A percentile compares a stretch with the other conserved stretches of the same genome.
Conservation (phyloP, 2,888 invertebrate species). For the Drosophila diplacantha region DNA sequence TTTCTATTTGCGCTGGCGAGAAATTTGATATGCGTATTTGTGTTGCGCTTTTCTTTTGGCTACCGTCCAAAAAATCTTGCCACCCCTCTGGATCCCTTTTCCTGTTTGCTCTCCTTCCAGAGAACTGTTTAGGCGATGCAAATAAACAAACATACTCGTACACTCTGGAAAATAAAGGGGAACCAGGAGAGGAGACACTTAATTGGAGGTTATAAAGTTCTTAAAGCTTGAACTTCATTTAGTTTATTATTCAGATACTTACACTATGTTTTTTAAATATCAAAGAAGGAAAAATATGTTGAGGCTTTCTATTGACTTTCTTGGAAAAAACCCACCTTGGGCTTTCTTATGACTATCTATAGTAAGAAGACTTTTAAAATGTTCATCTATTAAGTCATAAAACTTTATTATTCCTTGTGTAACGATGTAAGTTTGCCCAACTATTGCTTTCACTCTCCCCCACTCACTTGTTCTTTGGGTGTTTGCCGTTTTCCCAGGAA, state of each 20-base stretch:
- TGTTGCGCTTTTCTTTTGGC: conserved; percentile 66
- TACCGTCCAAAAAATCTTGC: conserved; percentile 48
- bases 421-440: conserved; percentile 17
- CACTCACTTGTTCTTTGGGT: conserved; percentile 5
- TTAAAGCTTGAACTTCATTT: neutral
- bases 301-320: no score
- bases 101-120: conserved; percentile 21
- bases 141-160: conserved; percentile 64
- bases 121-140: conserved; percentile 61
- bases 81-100: conserved; percentile 6
- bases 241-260: neutral
- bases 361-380: no score
- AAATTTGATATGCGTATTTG: conserved; percentile 73
- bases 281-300: neutral
- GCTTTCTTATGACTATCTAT: no score
- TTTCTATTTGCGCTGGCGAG: conserved; percentile 37
- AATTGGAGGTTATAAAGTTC: neutral
- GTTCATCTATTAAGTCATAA: neutral
- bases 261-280: neutral
- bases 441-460: conserved; percentile 3
- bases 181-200: fast-evolving
- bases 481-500: conserved; percentile 52
- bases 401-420: conserved; percentile 5
- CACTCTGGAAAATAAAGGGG: neutral
- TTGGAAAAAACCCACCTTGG: no score